Evolutionary conservation across 2,888 invertebrate genomes (phyloP).

Genomic region (Rhopalosiphum nymphaeae): DNA sequence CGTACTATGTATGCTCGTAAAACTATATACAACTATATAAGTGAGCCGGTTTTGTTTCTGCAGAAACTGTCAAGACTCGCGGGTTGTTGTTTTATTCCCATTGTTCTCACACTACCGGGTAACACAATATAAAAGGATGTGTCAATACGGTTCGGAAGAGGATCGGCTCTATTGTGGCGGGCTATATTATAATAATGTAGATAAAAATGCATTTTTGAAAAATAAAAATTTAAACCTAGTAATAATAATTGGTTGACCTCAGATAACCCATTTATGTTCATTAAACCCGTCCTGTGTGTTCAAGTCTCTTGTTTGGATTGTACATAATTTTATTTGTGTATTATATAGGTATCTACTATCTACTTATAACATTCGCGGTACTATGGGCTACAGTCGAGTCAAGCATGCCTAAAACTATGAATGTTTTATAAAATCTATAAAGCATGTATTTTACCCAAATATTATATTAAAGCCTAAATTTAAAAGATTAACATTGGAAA

Average conservation of each 20-base stretch:
- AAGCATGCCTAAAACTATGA: neutral
- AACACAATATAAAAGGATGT: constrained; percentile 45
- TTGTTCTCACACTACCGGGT: constrained; percentile 56
- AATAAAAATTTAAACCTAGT: constrained; percentile 36
- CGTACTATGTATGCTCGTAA: neutral
- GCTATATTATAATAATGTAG: constrained; percentile 36
- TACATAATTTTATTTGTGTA: neutral
- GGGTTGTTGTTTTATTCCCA: constrained; percentile 11
- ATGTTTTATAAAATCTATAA: neutral
- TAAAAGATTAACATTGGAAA: neutral
- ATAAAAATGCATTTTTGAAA: constrained; percentile 43
- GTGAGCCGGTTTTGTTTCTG: constrained; percentile 10
- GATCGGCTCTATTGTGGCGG: constrained; percentile 60
- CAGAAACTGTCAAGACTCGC: constrained; percentile 30
- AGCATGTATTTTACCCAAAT: neutral
- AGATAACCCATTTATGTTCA: constrained; percentile 61
- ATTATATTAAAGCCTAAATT: neutral
- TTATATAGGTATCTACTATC: neutral
- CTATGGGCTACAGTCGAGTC: neutral
- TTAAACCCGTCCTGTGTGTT: constrained; percentile 54
- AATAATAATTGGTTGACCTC: constrained; percentile 56
- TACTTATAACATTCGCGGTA: neutral
- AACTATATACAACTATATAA: neutral
- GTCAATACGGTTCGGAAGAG: constrained; percentile 61
- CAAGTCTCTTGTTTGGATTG: constrained; percentile 37